Base-by-base conservation (phyloP, 2,888 invertebrate genomes). In the Omphaloscelis lunosa region DNA sequence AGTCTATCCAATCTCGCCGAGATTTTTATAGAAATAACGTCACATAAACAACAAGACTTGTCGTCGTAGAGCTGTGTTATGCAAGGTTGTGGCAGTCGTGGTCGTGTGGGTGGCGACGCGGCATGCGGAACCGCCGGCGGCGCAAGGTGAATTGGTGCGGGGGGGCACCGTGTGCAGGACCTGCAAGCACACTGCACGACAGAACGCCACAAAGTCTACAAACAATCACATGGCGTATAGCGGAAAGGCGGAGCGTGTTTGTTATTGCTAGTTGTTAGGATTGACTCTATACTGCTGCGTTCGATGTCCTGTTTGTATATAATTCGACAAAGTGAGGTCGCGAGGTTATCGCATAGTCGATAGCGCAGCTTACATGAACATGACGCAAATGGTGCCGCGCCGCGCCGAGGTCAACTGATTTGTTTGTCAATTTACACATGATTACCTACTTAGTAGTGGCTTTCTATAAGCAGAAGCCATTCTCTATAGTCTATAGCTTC, bases 11-110 rank as follows among this genome's bases (percentile, higher is more conserved):
- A 71, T 48, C 6, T 56, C 2, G 45, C 20, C 9, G 56, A 70
- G 53, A 77, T 70, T 74, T 81, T 76, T 71, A 77, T 67, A 79
- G 62, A 34, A 45, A 70, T 80, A 63, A 82, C 80, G 72, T 71
- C 73, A 78, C 51, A 73, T 61, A 65, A 65, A 15, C n/a, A 62
- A 71, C 34, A 51, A 67, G 48, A 20, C n/a, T 34, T 48, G 39
- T 39, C 27, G 45, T 59, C 41, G 78, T 29, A 39, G 27, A 58
- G 39, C 23, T 41, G 17, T 51, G 41, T 45, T 29, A 34, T 48
- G 17, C 29, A n/a, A 61, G 23, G 51, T 51, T 17, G 53, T 39
- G 45, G 61, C 39, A 29, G 29, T 23, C 17, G 53, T 51, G 8
- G 17, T 20, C 29, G 39, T n/a, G 61, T 7, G 41, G 27, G 51